Percentiles rank a stretch among this genome's conserved stretches.
Conservation (phyloP, 2,113 vertebrate genomes). For the Periophthalmus modestus region DNA sequence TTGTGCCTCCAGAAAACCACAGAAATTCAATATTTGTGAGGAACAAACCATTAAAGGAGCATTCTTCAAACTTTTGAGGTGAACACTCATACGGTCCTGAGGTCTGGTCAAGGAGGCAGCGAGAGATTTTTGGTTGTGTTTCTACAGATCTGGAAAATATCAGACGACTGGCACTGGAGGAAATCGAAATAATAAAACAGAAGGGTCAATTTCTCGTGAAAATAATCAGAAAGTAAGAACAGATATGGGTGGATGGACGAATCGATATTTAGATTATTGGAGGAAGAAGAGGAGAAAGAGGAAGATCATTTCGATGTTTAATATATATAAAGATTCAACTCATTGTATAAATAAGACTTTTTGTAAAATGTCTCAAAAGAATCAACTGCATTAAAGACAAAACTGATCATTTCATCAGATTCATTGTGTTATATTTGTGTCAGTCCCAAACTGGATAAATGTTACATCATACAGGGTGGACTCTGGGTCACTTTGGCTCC, state of each 20-base stretch:
- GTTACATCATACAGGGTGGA: no score
- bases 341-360: no score
- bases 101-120: background rate
- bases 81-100: conserved; percentile 2
- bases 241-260: background rate
- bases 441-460: no score
- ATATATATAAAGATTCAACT: no score
- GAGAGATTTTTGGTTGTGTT: background rate
- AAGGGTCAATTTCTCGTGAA: background rate
- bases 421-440: no score
- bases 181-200: background rate
- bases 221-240: background rate
- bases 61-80: conserved; percentile 8
- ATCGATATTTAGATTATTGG: background rate
- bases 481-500: no score
- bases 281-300: background rate
- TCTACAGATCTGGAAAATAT: background rate
- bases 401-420: no score
- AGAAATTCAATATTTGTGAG: background rate
- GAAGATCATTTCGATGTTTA: background rate
- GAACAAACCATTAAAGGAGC: background rate
- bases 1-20: background rate
- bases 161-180: background rate
- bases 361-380: no score
- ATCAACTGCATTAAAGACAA: no score